These are phyloP conservation scores for Eumerus sabulonum DNA, from an alignment of 2,888 invertebrate genomes.

Conservation along the genomic window DNA sequence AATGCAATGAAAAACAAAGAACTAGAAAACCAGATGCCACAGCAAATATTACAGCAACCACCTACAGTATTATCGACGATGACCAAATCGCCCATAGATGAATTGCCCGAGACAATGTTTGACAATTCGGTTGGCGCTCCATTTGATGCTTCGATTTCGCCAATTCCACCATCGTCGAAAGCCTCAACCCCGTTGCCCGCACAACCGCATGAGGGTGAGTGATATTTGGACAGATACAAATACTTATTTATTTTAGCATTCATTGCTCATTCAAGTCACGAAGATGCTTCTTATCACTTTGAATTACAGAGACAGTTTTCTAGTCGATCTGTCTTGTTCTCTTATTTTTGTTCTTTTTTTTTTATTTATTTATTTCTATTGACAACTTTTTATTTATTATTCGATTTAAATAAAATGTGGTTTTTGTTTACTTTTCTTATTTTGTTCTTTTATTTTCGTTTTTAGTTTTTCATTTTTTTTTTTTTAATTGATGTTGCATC, in stretches of 20 bases:
- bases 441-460: constrained; percentile 29
- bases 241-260: constrained; percentile 5
- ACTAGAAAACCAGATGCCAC: constrained; percentile 73
- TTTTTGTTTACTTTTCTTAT: constrained; percentile 23
- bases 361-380: constrained; percentile 12
- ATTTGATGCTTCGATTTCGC: constrained; percentile 75
- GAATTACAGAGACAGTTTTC: no score
- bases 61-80: constrained; percentile 15
- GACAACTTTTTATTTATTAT: constrained; percentile 47
- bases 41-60: constrained; percentile 65
- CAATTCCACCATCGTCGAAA: constrained; percentile 71
- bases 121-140: constrained; percentile 69
- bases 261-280: constrained; percentile 57
- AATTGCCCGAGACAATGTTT: constrained; percentile 72
- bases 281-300: constrained; percentile 26
- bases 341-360: constrained; percentile 13
- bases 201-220: constrained; percentile 65
- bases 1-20: constrained; percentile 76
- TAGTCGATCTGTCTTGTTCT: constrained; percentile 21
- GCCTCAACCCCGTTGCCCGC: constrained; percentile 59
- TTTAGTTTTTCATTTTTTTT: constrained; percentile 19
- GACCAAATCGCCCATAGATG: constrained; percentile 77
- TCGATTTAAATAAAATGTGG: constrained; percentile 43
- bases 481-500: neutral
- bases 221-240: constrained; percentile 31